These are phyloP conservation scores for Crotophaga sulcirostris DNA, from an alignment of 2,113 vertebrate species.

Conservation along the genomic window DNA sequence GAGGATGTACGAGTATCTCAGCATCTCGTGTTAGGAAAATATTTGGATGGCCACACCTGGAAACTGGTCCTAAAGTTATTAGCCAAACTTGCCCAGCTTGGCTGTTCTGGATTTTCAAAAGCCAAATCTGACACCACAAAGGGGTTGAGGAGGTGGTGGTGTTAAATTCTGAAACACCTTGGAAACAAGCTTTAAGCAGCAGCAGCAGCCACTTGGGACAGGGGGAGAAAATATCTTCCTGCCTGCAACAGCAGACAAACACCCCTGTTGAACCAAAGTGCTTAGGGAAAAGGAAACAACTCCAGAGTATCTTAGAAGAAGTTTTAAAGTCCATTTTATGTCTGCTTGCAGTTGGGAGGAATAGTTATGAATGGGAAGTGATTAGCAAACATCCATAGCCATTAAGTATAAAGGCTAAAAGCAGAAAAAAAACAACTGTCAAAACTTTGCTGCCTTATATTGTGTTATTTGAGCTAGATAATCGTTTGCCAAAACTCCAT, in stretches of 20 bases:
- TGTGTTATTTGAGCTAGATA: neutral
- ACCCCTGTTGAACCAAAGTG: neutral
- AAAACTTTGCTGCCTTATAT: neutral
- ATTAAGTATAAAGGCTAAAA: neutral
- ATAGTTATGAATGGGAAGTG: neutral
- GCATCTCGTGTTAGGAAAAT: neutral
- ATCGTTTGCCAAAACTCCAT: neutral
- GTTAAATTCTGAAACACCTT: neutral
- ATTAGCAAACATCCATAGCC: neutral
- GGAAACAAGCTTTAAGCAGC: neutral
- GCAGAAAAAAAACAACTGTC: neutral
- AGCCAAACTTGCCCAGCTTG: too few species aligned
- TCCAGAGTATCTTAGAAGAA: neutral
- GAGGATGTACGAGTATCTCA: neutral
- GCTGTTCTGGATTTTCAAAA: neutral
- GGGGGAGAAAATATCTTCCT: neutral
- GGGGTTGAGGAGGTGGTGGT: neutral
- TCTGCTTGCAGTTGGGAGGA: neutral
- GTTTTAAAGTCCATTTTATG: neutral
- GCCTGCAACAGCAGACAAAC: neutral
- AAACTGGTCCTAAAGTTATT: neutral
- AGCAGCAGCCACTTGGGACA: neutral
- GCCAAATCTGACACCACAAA: neutral
- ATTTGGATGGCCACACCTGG: neutral
- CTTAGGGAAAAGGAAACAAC: neutral